Evolutionary conservation across 2,113 vertebrate species (phyloP).

Genomic region (Labeo catla): DNA sequence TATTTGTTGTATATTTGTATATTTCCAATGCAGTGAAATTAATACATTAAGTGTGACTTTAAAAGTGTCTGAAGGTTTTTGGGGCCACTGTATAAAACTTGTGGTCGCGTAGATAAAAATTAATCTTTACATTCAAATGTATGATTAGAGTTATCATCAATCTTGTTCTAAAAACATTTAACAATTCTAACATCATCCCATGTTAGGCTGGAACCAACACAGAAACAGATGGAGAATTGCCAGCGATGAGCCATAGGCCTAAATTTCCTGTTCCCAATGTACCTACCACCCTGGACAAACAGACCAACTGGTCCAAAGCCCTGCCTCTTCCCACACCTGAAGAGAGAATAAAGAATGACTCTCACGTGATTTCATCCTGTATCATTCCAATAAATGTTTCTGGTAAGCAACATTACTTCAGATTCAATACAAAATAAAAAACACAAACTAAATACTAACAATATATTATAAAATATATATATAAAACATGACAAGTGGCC

Average conservation of each 20-base stretch:
- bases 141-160: neutral
- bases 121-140: neutral
- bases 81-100: neutral
- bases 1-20: neutral
- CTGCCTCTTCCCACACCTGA: slow-evolving; percentile 92
- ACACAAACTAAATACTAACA: neutral
- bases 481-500: no score
- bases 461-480: neutral
- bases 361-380: slow-evolving; percentile 93
- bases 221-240: slow-evolving; percentile 84
- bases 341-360: slow-evolving; percentile 89
- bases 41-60: neutral
- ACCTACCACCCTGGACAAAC: slow-evolving; percentile 91
- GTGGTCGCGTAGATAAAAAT: neutral
- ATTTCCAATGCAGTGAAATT: neutral
- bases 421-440: neutral
- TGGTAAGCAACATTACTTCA: slow-evolving; percentile 76
- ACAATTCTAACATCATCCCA: slow-evolving; percentile 18
- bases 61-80: neutral
- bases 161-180: neutral
- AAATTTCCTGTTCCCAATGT: slow-evolving; percentile 89
- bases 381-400: slow-evolving; percentile 99
- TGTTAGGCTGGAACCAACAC: slow-evolving; percentile 86
- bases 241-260: slow-evolving; percentile 83
- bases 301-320: slow-evolving; percentile 95